Percentiles rank a stretch among this genome's conserved stretches.
These are phyloP conservation scores for Gadus chalcogrammus DNA, from an alignment of 2,113 vertebrate species.

Conservation along the genomic window DNA sequence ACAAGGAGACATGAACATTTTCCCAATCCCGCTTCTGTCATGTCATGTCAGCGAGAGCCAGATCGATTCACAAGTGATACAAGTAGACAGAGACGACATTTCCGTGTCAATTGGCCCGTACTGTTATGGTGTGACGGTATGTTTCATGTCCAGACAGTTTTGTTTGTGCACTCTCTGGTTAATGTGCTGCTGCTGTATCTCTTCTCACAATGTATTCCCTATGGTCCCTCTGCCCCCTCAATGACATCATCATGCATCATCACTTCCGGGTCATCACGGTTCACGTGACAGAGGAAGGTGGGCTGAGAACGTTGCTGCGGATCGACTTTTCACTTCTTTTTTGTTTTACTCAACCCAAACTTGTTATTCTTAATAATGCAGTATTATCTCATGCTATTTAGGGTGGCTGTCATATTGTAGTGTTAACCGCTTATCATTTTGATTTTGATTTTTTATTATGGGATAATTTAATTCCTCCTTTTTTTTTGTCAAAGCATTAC, in stretches of 20 bases:
- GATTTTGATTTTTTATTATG: not conserved
- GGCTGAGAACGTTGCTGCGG: no score
- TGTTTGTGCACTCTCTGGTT: not conserved
- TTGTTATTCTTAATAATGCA: no score
- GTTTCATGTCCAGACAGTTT: not conserved
- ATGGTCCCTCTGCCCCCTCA: slow-evolving; percentile 5
- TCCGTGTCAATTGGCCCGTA: no score
- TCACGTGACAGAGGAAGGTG: no score
- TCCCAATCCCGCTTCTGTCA: no score
- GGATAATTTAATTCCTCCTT: not conserved
- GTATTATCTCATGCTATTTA: no score
- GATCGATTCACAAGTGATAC: no score
- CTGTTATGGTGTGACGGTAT: not conserved
- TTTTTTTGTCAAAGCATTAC: slow-evolving; percentile 21
- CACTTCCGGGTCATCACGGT: slow-evolving; percentile 13
- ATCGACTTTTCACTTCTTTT: not conserved
- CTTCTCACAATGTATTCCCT: not conserved
- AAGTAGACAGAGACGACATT: no score
- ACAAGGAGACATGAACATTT: no score
- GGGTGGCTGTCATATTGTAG: no score
- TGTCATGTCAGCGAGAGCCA: no score
- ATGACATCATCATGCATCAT: slow-evolving; percentile 11
- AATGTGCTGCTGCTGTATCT: not conserved
- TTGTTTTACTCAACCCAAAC: not conserved
- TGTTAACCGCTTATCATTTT: no score